phyloP scores from a whole-genome alignment of 2,888 invertebrate genomes.

The Platycnemis pennipes region DNA sequence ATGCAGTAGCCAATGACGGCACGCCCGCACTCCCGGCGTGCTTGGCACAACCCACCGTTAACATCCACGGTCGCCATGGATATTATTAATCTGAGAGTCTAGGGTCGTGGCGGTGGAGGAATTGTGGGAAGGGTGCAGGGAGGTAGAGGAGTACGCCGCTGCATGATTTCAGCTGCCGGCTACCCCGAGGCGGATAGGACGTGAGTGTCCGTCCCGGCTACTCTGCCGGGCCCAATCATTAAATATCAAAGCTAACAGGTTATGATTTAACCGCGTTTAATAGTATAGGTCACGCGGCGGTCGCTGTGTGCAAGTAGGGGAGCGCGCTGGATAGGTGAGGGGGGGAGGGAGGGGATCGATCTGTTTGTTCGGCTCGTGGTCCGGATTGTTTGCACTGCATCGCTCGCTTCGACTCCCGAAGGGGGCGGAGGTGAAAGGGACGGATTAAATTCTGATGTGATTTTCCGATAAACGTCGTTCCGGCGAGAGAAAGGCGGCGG shows the following conservation, averaged over 20 bases:
- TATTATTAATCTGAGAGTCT: constrained; percentile 65
- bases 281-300: constrained; percentile 46
- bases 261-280: constrained; percentile 36
- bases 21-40: constrained; percentile 40
- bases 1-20: constrained; percentile 58
- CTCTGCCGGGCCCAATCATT: not conserved
- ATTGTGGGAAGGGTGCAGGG: not conserved
- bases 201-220: too few species aligned
- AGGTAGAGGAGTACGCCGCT: not conserved
- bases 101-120: not conserved
- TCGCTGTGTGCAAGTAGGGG: constrained; percentile 3
- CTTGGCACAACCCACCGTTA: constrained; percentile 54
- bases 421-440: not conserved
- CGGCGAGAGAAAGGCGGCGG: not conserved
- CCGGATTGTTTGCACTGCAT: constrained; percentile 11
- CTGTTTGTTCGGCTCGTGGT: not conserved
- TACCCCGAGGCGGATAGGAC: too few species aligned
- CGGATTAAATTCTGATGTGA: constrained; percentile 36
- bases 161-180: constrained; percentile 9
- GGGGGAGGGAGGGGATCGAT: not conserved
- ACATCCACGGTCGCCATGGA: constrained; percentile 58
- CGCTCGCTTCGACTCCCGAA: not conserved
- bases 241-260: constrained; percentile 59
- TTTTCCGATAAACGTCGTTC: not conserved
- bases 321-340: too few species aligned